phyloP scores from a whole-genome alignment of 2,113 vertebrate species.

The Saccopteryx leptura region DNA sequence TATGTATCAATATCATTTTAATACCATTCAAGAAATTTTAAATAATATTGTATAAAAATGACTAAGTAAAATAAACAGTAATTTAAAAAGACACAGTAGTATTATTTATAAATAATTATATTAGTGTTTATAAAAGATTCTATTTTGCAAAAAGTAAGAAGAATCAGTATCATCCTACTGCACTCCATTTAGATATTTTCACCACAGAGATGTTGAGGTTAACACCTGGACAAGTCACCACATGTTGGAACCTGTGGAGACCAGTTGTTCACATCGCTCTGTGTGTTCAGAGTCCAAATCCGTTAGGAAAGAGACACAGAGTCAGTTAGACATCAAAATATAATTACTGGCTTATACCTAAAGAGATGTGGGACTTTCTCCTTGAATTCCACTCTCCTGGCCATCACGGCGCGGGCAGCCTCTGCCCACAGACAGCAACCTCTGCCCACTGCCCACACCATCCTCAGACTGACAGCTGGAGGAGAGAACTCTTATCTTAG shows the following conservation, averaged over 20 bases:
- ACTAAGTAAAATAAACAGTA: neutral
- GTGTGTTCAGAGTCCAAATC: neutral
- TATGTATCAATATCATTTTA: neutral
- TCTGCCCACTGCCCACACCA: too few relatives aligned
- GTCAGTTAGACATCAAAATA: neutral
- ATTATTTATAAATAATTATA: neutral
- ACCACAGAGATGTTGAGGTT: neutral
- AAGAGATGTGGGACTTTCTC: neutral
- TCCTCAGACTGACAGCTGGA: neutral
- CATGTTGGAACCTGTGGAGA: neutral
- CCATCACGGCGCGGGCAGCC: neutral
- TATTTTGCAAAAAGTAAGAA: neutral
- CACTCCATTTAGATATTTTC: neutral
- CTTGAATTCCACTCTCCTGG: neutral
- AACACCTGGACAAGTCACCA: neutral
- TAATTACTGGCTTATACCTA: neutral
- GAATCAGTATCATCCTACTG: neutral
- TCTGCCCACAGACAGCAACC: neutral
- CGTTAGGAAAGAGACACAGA: neutral
- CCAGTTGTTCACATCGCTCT: neutral
- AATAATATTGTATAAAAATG: neutral
- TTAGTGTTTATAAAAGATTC: neutral
- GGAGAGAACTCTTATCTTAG: neutral
- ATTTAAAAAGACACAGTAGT: neutral
- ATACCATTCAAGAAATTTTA: neutral